phyloP scores from a whole-genome alignment of 2,113 vertebrate species.

The Stegastes partitus region DNA sequence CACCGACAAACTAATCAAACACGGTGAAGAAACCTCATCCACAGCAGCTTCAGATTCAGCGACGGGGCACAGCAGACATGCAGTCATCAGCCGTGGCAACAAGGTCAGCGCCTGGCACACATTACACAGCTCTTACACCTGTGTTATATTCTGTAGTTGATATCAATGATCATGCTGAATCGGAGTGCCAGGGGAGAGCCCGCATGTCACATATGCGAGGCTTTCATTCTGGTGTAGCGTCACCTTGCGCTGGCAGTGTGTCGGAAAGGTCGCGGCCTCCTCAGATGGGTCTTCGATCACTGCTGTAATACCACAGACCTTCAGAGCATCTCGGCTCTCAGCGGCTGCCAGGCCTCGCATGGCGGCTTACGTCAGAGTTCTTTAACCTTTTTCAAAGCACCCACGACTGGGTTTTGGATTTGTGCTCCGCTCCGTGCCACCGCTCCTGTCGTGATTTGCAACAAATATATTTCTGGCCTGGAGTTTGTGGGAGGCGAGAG shows the following conservation, averaged over 20 bases:
- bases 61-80: background rate
- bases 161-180: conserved; percentile 28
- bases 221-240: conserved; percentile 40
- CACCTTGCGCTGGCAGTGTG: conserved; percentile 36
- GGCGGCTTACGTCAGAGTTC: conserved; percentile 9
- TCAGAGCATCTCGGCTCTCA: background rate
- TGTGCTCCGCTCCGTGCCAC: background rate
- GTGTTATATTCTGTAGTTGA: conserved; percentile 37
- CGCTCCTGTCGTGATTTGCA: background rate
- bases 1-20: conserved; percentile 1
- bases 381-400: conserved; percentile 12
- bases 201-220: conserved; percentile 5
- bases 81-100: conserved; percentile 16
- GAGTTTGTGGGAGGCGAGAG: background rate
- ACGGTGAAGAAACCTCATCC: background rate
- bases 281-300: conserved; percentile 6
- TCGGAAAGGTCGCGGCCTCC: conserved; percentile 58
- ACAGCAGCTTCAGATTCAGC: background rate
- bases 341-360: background rate
- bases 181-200: conserved; percentile 33
- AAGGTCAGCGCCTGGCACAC: conserved; percentile 31
- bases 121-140: conserved; percentile 22
- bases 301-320: conserved; percentile 41
- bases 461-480: background rate
- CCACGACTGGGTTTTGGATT: background rate